phyloP scores from a whole-genome alignment of 2,888 invertebrate genomes.

The Prosopocoilus inquinatus region DNA sequence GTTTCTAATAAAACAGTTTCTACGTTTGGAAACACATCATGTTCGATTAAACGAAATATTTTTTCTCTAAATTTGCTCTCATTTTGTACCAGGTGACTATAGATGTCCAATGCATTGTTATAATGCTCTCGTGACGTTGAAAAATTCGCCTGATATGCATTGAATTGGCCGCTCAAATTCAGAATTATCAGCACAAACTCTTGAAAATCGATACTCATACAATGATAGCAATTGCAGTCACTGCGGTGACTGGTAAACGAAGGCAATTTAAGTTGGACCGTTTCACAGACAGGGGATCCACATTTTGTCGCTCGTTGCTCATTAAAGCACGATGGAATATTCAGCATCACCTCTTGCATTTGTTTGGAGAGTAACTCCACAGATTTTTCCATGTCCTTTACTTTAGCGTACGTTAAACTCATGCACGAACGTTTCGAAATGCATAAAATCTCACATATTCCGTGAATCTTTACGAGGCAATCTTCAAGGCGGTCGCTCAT shows the following conservation, averaged over 20 bases:
- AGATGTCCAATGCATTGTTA: slow-evolving; percentile 4
- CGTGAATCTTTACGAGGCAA: slow-evolving; percentile 38
- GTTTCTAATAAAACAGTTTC: slow-evolving; percentile 4
- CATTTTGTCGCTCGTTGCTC: slow-evolving; percentile 2
- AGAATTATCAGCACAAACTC: slow-evolving; percentile 28
- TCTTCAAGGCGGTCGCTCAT: slow-evolving; percentile 35
- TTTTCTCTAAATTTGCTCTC: slow-evolving; percentile 4
- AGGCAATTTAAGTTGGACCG: slow-evolving; percentile 30
- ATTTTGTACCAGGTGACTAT: background rate
- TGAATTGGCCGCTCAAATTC: slow-evolving; percentile 4
- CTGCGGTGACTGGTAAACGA: slow-evolving; percentile 29
- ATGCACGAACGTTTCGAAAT: slow-evolving; percentile 9
- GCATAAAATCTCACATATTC: slow-evolving; percentile 36
- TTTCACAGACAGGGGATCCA: slow-evolving; percentile 31
- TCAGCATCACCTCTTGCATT: slow-evolving; percentile 20
- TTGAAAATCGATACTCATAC: slow-evolving; percentile 36
- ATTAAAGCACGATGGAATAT: slow-evolving; percentile 5
- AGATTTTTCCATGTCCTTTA: too few relatives aligned
- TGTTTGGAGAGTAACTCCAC: too few relatives aligned
- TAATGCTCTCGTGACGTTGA: slow-evolving; percentile 4
- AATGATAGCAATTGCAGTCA: slow-evolving; percentile 36
- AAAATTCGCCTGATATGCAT: slow-evolving; percentile 2
- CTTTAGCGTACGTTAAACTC: background rate
- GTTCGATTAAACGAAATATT: background rate
- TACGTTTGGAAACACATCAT: background rate